A percentile compares a stretch with the other conserved stretches of the same genome.
Conservation (phyloP, 1,140 invertebrate genomes). For the Paraescarpia echinospica region DNA sequence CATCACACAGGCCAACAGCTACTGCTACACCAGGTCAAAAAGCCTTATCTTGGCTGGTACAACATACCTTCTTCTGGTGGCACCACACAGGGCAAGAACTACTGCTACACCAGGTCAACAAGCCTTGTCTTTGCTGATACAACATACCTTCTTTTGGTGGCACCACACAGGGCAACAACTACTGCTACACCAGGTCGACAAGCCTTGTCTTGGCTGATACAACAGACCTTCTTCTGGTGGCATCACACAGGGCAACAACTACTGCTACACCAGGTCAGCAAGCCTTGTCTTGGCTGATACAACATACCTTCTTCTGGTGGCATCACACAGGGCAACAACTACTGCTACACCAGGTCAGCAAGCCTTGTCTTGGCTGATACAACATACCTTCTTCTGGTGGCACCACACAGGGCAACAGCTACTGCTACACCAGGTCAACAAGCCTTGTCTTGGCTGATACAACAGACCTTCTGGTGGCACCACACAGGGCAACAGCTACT, state of each 20-base stretch:
- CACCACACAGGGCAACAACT: constrained; percentile 79
- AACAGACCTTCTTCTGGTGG: constrained; percentile 76
- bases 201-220: neutral
- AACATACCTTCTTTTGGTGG: constrained; percentile 76
- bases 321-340: constrained; percentile 79
- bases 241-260: constrained; percentile 79
- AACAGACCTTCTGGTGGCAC: constrained; percentile 77
- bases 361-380: neutral
- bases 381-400: constrained; percentile 76
- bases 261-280: constrained; percentile 38
- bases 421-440: constrained; percentile 39
- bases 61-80: constrained; percentile 76
- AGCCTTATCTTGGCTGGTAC: neutral
- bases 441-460: neutral
- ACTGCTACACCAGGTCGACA: constrained; percentile 38
- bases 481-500: constrained; percentile 74
- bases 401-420: constrained; percentile 79
- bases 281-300: neutral
- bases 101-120: constrained; percentile 39
- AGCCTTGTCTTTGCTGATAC: neutral
- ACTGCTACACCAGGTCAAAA: constrained; percentile 39
- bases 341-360: constrained; percentile 38
- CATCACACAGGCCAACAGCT: constrained; percentile 79
- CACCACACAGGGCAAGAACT: constrained; percentile 79
- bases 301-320: constrained; percentile 76